A percentile compares a stretch with the other conserved stretches of the same genome.
These are phyloP conservation scores for Brachionus paranguensis DNA, from an alignment of 1,140 invertebrate species.

Conservation along the genomic window DNA sequence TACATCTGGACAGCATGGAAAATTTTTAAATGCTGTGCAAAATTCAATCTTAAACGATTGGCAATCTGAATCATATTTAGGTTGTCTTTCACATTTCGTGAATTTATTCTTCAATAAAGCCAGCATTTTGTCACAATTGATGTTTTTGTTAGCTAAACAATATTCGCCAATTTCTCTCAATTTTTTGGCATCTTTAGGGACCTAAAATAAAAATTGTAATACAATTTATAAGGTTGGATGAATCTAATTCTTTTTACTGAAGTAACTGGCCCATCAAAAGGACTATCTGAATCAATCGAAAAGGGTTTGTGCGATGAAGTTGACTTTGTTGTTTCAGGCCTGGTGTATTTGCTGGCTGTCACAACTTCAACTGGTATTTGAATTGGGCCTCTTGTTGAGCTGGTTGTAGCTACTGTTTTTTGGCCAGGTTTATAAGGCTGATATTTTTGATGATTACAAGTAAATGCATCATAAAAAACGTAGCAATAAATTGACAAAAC, in stretches of 20 bases:
- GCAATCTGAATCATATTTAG: conserved; percentile 1
- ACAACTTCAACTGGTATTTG: neutral
- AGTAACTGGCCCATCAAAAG: conserved; percentile 33
- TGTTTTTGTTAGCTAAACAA: neutral
- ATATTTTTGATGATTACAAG: neutral
- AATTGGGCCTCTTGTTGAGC: neutral
- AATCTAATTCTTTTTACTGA: neutral
- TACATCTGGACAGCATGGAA: conserved; percentile 37
- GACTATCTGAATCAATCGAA: neutral
- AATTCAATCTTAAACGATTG: conserved; percentile 27
- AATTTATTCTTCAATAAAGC: conserved; percentile 9
- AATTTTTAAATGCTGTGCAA: conserved; percentile 19
- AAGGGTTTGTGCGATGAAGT: neutral
- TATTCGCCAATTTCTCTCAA: conserved; percentile 32
- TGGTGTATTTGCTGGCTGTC: neutral
- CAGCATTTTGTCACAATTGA: conserved; percentile 29
- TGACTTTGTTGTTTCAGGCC: neutral
- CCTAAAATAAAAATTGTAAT: neutral
- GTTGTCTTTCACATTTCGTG: conserved; percentile 1
- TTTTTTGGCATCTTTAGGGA: conserved; percentile 1
- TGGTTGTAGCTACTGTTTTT: neutral
- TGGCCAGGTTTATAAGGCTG: neutral
- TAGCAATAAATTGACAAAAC: conserved; percentile 35
- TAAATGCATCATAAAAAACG: neutral
- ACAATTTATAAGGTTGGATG: no score